Conservation (phyloP, 2,797 vertebrate species). For the Squalus acanthias region DNA sequence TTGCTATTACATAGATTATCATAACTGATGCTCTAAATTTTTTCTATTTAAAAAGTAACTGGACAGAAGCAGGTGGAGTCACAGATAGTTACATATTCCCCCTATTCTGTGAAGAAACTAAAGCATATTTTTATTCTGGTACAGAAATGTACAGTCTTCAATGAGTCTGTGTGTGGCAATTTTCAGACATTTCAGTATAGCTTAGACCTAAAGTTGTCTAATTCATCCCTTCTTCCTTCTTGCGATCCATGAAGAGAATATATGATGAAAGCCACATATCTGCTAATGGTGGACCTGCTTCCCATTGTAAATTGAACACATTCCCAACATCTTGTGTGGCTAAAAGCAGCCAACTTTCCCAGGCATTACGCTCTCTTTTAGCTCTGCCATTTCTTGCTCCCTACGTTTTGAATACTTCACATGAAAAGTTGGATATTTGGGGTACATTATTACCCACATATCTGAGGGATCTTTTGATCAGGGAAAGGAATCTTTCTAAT, state of each 20-base stretch:
- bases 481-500: neutral
- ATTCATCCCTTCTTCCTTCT: neutral
- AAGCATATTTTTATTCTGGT: neutral
- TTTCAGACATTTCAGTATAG: neutral
- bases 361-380: neutral
- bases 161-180: neutral
- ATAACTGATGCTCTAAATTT: no score
- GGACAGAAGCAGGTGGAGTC: no score
- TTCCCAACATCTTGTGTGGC: constrained; percentile 11
- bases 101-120: neutral
- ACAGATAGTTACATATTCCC: no score
- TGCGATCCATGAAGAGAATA: neutral
- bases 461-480: neutral
- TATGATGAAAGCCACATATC: neutral
- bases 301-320: constrained; percentile 19
- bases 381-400: neutral
- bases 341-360: neutral
- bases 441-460: neutral
- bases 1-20: no score
- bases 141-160: neutral
- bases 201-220: neutral
- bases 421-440: neutral
- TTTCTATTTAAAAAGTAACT: no score
- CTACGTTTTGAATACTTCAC: neutral
- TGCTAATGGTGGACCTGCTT: neutral